These are phyloP conservation scores for Graptemys geographica DNA, from an alignment of 2,797 vertebrate genomes.

Conservation along the genomic window DNA sequence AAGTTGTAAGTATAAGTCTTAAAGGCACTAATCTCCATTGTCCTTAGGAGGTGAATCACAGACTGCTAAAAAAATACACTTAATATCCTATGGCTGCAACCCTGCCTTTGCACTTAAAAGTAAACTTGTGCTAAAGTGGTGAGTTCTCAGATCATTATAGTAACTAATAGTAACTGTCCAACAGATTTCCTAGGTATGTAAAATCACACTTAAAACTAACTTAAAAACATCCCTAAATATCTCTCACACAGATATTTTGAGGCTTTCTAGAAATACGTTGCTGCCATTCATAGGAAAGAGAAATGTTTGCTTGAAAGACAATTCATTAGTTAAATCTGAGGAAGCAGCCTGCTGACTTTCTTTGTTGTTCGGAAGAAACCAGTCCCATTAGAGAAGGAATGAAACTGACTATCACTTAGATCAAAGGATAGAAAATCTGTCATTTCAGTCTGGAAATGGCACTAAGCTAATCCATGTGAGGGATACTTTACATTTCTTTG, in stretches of 20 bases:
- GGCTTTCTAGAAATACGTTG: neutral
- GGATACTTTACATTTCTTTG: slow-evolving; percentile 11
- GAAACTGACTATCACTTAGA: neutral
- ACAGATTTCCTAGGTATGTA: neutral
- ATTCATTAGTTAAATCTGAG: neutral
- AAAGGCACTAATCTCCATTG: neutral
- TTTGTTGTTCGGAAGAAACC: neutral
- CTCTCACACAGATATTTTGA: neutral
- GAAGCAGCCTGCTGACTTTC: neutral
- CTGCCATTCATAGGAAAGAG: neutral
- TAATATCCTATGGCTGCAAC: neutral
- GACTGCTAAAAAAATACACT: neutral
- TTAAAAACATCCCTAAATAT: neutral
- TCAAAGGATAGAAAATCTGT: neutral
- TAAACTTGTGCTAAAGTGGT: neutral
- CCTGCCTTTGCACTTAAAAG: neutral
- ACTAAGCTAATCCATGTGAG: slow-evolving; percentile 19
- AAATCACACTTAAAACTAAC: neutral
- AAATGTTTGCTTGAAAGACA: neutral
- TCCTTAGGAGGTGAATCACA: neutral
- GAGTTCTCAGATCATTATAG: neutral
- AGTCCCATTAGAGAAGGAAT: neutral
- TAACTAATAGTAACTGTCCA: neutral
- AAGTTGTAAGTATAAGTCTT: neutral
- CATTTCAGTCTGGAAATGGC: neutral